Evolutionary conservation across 2,113 vertebrate genomes (phyloP), one percentile per base, ranked within the genome.

Genomic region (Cettia cetti): DNA sequence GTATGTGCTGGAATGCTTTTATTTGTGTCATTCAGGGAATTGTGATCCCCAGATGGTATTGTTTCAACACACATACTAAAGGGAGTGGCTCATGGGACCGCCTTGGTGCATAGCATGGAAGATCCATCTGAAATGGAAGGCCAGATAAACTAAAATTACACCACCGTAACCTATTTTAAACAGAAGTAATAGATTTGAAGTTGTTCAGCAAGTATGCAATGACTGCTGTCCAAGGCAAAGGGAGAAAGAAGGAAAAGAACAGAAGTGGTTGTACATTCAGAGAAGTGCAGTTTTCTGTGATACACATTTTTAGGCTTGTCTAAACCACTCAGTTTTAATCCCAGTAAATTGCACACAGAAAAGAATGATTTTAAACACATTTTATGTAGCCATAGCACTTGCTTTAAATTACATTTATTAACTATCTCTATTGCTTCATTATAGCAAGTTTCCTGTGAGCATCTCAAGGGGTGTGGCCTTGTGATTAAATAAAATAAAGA

Each of bases 21-120:
- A 27, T 31, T 44, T 0, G 0, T 23, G 8, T 61, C 7, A 0
- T 31, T 66, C 65, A 49, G 52, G 74, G 42, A 84, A 37, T 1
- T 20, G 37, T 30, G 69, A 82, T 39, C 18, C 21, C 31, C 56
- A 61, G 37, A 16, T 2, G 27, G 8, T 14, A 16, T 53, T 69
- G 27, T 35, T 70, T 42, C 44, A 53, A 24, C 24, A 40, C 7
- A 11, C 3, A 1, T 5, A 35, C 42, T 31, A 16, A 44, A 56
- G 64, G 37, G 21, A 45, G 31, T 9, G 22, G 9, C 42, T 89
- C 24, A 9, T 8, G 3, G 30, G 27, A 40, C n/a, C 33, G 52
- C 18, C 54, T 24, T 44, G 45, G 19, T 33, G 24, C 37, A 15
- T 2, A 39, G 39, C 31, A 3, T 20, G 8, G 37, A 57, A 86